Conservation (phyloP, 2,113 vertebrate species). For the Buteo buteo region DNA sequence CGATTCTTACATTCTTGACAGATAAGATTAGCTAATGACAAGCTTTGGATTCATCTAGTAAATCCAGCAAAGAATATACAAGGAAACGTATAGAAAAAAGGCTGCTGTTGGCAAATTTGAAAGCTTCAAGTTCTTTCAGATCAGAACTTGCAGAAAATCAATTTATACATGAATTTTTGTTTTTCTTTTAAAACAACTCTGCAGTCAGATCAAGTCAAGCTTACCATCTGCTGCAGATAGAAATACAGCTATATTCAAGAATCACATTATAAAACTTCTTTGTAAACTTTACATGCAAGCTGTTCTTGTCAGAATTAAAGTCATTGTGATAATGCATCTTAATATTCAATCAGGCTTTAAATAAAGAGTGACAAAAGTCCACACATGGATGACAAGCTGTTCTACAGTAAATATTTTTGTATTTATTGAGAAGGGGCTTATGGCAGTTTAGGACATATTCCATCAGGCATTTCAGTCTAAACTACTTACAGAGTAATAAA, state of each 20-base stretch:
- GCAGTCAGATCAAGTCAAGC: constrained; percentile 68
- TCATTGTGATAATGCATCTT: constrained; percentile 76
- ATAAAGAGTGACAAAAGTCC: constrained; percentile 83
- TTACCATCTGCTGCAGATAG: constrained; percentile 77
- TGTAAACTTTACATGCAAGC: constrained; percentile 73
- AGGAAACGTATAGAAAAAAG: constrained; percentile 13
- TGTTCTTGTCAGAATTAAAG: constrained; percentile 78
- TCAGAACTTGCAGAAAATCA: constrained; percentile 63
- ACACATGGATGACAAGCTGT: constrained; percentile 82
- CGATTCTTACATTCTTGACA: neutral
- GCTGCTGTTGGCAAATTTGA: constrained; percentile 26
- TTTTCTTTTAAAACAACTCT: constrained; percentile 63
- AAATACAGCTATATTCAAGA: constrained; percentile 65
- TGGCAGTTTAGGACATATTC: constrained; percentile 58
- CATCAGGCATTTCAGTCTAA: constrained; percentile 52
- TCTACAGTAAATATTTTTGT: constrained; percentile 80
- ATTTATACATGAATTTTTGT: constrained; percentile 58
- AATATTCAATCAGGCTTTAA: constrained; percentile 78
- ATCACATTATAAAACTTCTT: constrained; percentile 68
- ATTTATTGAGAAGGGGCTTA: constrained; percentile 72
- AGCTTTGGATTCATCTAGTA: neutral
- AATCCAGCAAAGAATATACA: neutral
- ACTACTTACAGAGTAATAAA: neutral
- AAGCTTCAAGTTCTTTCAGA: constrained; percentile 53
- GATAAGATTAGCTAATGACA: neutral